These are phyloP conservation scores for Drosophila antonietae DNA, from an alignment of 2,888 invertebrate genomes.

Conservation along the genomic window DNA sequence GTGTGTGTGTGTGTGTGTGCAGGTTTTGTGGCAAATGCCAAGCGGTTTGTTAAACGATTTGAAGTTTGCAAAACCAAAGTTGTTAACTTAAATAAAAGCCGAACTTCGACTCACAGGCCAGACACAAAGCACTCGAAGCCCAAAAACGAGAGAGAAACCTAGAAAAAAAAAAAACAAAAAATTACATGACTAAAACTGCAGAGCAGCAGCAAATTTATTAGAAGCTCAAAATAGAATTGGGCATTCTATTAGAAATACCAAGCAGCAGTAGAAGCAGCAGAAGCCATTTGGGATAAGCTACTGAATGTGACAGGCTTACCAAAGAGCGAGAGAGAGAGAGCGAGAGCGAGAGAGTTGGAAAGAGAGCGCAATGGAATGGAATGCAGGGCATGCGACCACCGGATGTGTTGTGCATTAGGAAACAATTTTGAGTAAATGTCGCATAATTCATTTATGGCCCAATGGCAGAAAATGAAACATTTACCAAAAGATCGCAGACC, in stretches of 20 bases:
- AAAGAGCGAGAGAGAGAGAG: background rate
- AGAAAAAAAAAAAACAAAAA: constrained; percentile 19
- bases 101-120: constrained; percentile 48
- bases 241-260: constrained; percentile 64
- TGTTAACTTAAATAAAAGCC: constrained; percentile 61
- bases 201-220: constrained; percentile 67
- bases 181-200: constrained; percentile 54
- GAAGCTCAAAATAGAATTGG: constrained; percentile 61
- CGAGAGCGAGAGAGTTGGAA: background rate
- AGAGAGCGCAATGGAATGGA: background rate
- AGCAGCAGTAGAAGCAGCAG: constrained; percentile 9
- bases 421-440: constrained; percentile 82
- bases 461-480: constrained; percentile 32
- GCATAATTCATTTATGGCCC: constrained; percentile 82
- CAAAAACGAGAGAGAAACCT: background rate
- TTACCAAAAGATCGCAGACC: constrained; percentile 19
- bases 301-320: constrained; percentile 35
- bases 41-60: constrained; percentile 76
- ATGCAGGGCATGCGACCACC: constrained; percentile 34
- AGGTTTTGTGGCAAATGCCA: constrained; percentile 64
- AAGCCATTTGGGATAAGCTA: constrained; percentile 31
- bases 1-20: constrained; percentile 12
- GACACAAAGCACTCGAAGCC: constrained; percentile 22
- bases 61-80: constrained; percentile 66
- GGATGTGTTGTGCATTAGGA: constrained; percentile 76